Evolutionary conservation across 1,140 invertebrate genomes (phyloP).

Genomic region (Drosophila sturtevanti): DNA sequence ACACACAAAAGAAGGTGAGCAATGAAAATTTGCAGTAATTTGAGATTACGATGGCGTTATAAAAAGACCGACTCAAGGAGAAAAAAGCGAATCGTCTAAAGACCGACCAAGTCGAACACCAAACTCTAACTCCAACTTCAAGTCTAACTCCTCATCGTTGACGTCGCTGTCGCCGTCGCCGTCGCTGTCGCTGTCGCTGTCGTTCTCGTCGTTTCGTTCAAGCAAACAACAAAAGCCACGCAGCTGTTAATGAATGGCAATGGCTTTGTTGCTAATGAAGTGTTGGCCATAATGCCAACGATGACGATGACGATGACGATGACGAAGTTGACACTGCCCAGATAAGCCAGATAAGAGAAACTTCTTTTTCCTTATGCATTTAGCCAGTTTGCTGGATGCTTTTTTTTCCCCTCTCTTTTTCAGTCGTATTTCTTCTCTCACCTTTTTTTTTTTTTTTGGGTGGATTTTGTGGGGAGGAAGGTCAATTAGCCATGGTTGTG

Average conservation of each 20-base stretch:
- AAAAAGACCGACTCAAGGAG: constrained; percentile 14
- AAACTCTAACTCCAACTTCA: constrained; percentile 54
- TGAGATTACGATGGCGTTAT: constrained; percentile 74
- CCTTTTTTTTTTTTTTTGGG: background rate
- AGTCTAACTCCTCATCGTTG: background rate
- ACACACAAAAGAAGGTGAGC: constrained; percentile 48
- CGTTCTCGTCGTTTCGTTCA: constrained; percentile 17
- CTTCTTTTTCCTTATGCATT: constrained; percentile 26
- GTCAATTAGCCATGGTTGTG: background rate
- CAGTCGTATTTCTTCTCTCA: background rate
- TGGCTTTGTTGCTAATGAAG: constrained; percentile 76
- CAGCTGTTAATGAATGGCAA: constrained; percentile 76
- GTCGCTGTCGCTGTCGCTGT: too few species aligned
- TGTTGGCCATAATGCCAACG: constrained; percentile 77
- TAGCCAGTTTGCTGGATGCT: constrained; percentile 28
- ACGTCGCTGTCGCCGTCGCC: background rate
- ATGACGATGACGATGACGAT: constrained; percentile 40
- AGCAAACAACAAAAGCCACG: constrained; percentile 52
- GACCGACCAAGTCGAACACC: constrained; percentile 39
- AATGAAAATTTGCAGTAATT: constrained; percentile 77
- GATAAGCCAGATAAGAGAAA: constrained; percentile 65
- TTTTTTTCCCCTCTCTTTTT: constrained; percentile 1
- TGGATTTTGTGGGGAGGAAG: background rate
- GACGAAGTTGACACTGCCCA: constrained; percentile 52
- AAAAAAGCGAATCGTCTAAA: constrained; percentile 21